A percentile compares a stretch with the other conserved stretches of the same genome.
phyloP scores from a whole-genome alignment of 1,140 invertebrate species.

The Drosophila miranda region DNA sequence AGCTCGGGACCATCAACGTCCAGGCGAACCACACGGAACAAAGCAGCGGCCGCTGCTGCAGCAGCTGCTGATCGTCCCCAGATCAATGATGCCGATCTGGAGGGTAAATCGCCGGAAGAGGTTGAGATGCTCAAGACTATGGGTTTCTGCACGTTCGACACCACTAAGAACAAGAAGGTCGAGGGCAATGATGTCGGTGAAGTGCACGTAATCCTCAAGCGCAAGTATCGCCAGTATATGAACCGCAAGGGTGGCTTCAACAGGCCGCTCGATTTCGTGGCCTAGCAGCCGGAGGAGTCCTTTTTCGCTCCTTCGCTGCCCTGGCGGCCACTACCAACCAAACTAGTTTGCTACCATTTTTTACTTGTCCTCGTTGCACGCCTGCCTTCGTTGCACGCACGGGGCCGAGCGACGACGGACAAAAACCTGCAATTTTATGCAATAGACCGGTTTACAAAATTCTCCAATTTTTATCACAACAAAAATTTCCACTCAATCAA shows the following conservation, averaged over 20 bases:
- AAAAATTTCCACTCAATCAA: conserved; percentile 73
- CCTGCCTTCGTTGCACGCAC: conserved; percentile 15
- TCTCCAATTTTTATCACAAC: conserved; percentile 53
- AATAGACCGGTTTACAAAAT: conserved; percentile 83
- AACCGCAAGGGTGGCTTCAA: conserved; percentile 99
- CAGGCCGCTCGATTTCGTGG: conserved; percentile 97
- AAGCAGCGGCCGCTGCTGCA: conserved; percentile 49
- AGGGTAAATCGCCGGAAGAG: conserved; percentile 94
- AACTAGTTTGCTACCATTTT: conserved; percentile 73
- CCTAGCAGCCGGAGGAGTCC: conserved; percentile 83
- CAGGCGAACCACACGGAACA: conserved; percentile 68
- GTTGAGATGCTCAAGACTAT: conserved; percentile 98
- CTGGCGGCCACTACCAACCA: background rate
- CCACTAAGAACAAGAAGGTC: conserved; percentile 97
- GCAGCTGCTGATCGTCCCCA: conserved; percentile 70
- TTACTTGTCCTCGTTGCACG: conserved; percentile 42
- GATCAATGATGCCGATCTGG: conserved; percentile 80
- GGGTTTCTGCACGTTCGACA: conserved; percentile 97
- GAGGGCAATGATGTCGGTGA: conserved; percentile 95
- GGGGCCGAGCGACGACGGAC: conserved; percentile 42
- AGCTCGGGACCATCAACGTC: conserved; percentile 68
- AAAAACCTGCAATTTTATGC: conserved; percentile 82
- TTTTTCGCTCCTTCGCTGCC: conserved; percentile 16
- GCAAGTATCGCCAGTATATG: conserved; percentile 99
- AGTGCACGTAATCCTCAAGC: conserved; percentile 97